phyloP scores from a whole-genome alignment of 1,140 invertebrate genomes.

The Gonioctena quinquepunctata region DNA sequence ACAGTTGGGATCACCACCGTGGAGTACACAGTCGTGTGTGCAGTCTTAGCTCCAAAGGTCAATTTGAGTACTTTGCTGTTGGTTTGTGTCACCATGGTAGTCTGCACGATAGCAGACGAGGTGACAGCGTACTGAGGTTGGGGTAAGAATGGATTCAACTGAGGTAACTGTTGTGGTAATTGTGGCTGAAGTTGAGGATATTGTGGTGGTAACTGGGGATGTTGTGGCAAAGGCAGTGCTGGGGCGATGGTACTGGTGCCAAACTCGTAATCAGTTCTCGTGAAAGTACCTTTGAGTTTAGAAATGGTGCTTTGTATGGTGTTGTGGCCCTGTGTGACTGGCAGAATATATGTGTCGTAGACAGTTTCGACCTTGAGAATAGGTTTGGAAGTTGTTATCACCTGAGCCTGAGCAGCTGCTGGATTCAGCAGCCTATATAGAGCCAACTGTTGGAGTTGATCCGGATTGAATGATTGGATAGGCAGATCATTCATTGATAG shows the following conservation, averaged over 20 bases:
- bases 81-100: slow-evolving; percentile 78
- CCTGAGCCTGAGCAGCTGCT: slow-evolving; percentile 64
- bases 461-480: slow-evolving; percentile 64
- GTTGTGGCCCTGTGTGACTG: slow-evolving; percentile 72
- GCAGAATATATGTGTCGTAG: slow-evolving; percentile 80
- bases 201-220: slow-evolving; percentile 41
- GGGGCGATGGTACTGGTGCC: slow-evolving; percentile 72
- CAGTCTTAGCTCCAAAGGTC: slow-evolving; percentile 86
- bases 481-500: slow-evolving; percentile 35
- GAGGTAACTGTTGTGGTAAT: slow-evolving; percentile 42
- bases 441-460: slow-evolving; percentile 76
- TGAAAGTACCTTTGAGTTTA: slow-evolving; percentile 67
- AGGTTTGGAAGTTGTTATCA: slow-evolving; percentile 77
- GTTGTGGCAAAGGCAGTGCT: slow-evolving; percentile 38
- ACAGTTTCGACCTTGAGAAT: slow-evolving; percentile 75
- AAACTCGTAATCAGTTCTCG: slow-evolving; percentile 71
- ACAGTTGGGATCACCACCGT: slow-evolving; percentile 83
- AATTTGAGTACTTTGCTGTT: slow-evolving; percentile 82
- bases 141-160: slow-evolving; percentile 56
- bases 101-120: slow-evolving; percentile 78
- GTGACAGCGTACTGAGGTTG: slow-evolving; percentile 73
- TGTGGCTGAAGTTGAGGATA: slow-evolving; percentile 55
- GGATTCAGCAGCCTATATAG: slow-evolving; percentile 73
- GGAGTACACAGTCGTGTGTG: slow-evolving; percentile 82
- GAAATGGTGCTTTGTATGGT: slow-evolving; percentile 78